Base-by-base conservation (phyloP, 2,888 invertebrate genomes). In the Diloba caeruleocephala region DNA sequence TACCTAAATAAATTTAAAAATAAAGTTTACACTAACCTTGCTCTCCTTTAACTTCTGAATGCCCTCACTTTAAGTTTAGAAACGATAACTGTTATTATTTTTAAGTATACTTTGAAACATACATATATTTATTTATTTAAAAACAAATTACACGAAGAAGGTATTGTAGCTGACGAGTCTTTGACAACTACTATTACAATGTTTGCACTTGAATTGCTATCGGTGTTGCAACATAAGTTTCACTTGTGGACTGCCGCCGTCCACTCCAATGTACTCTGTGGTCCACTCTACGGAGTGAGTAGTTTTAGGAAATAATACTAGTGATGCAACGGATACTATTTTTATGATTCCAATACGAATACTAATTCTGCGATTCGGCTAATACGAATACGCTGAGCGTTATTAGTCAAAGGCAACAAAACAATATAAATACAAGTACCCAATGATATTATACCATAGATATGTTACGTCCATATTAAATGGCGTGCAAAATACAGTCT, bases 201-300 rank as follows among this genome's bases (percentile, higher is more conserved):
- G 44, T 10, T 50, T 32, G 52, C 21, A 26, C 38, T 28, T n/a
- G 15, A 12, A 13, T n/a, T 12, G 29, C 39, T 48, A 48, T 41
- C 42, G 36, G 23, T 45, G 14, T 74, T 69, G 67, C 75, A 54
- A 70, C 62, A 74, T 66, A 63, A 61, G 71, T 78, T 78, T 78
- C 78, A 69, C 78, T 72, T n/a, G 54, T 28, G 29, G 15, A 43
- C 45, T 41, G 55, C 25, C 34, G 13, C 21, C 49, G 56, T 43
- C 38, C 42, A 34, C 44, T 36, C 38, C 34, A 43, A 32, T 42
- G 45, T 51, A 45, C 62, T 59, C 49, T n/a, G n/a, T n/a, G n/a
- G n/a, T n/a, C n/a, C n/a, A n/a, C n/a, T n/a, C n/a, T n/a, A n/a
- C n/a, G n/a, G n/a, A n/a, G n/a, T n/a, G n/a, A 61, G 62, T 60